Evolutionary conservation across 2,113 vertebrate genomes (phyloP), one percentile per base, ranked within the genome.

Genomic region (Chloebia gouldiae): DNA sequence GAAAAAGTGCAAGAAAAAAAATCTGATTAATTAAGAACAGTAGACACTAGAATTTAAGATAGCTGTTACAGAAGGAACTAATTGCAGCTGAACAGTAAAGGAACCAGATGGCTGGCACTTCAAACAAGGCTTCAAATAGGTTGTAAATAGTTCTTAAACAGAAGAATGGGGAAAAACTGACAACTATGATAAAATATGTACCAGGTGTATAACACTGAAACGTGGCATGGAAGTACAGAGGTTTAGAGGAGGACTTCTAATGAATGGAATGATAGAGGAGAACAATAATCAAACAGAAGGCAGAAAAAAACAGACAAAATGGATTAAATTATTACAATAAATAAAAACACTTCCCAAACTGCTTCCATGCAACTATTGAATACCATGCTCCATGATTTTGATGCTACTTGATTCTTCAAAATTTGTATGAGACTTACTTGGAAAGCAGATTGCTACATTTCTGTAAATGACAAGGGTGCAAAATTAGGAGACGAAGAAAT

Each of bases 21-120:
- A n/a, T 57, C 31, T 69, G 23, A 51, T 59, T 54, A 75, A 87
- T 84, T 60, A 70, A 71, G 65, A 78, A 68, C 6, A 59, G 18
- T 30, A 87, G 42, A 87, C 44, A 63, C 15, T 75, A 81, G 70
- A 90, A 90, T 76, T 76, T 15, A 79, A 66, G 33, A 31, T 21
- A 85, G 33, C 16, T 60, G 13, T 79, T 93, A 68, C 4, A 85
- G 44, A 8, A 68, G 6, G 23, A 40, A 69, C 33, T 76, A 92
- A 72, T 24, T 95, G 57, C 66, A 92, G 53, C 37, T 88, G 57
- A 82, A 90, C 63, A 71, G 37, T 47, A 51, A 60, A 33, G 70
- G 45, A 90, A 79, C 49, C 63, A 94, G 79, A 94, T 88, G 71
- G 63, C n/a, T 82, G 31, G 35, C n/a, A 80, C 70, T 94, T 76